Base-by-base conservation (phyloP, 2,113 vertebrate species). In the Pangasianodon hypophthalmus region DNA sequence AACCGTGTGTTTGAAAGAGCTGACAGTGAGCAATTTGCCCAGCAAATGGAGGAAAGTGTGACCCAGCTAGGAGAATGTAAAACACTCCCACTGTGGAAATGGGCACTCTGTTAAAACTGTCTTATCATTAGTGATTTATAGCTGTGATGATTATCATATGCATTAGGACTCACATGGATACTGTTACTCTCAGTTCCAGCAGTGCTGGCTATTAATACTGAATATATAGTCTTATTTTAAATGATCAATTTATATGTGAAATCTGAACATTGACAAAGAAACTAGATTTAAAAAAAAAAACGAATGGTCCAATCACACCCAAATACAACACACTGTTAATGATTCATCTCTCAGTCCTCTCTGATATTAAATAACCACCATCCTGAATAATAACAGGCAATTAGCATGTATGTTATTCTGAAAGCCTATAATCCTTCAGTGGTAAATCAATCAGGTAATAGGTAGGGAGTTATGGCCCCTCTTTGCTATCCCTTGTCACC, bases 1-100 rank as follows among this genome's bases (percentile, higher is more conserved):
- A 92, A 92, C 91, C 85, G 89, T 92, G 80, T 91, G 82, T 89
- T 92, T 92, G 81, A 91, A 83, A 85, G 48, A 91, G 89, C 73
- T 90, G 87, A 88, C 90, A 92, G 89, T 89, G 64, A 91, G 48
- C 62, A 86, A 89, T 92, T 89, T 88, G 82, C 81, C 67, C 26
- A 81, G 81, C 71, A 62, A 89, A 73, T 87, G 79, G 87, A 89
- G 73, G 81, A 90, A 85, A 91, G 69, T 85, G 52, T 88, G 88
- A 92, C 85, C 90, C 64, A 85, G 85, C 88, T 88, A 87, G 88
- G 77, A 87, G 80, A 90, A 90, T 90, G 86, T 77, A 79, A 90
- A 88, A 84, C 80, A 88, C 62, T 92, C 77, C 64, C 80, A 88
- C 58, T 77, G 26, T 77, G 82, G 86, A 87, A 90, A 88, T 56